Evolutionary conservation across 2,113 vertebrate species (phyloP), one percentile per base, ranked within the genome.

Genomic region (Glaucidium brasilianum): DNA sequence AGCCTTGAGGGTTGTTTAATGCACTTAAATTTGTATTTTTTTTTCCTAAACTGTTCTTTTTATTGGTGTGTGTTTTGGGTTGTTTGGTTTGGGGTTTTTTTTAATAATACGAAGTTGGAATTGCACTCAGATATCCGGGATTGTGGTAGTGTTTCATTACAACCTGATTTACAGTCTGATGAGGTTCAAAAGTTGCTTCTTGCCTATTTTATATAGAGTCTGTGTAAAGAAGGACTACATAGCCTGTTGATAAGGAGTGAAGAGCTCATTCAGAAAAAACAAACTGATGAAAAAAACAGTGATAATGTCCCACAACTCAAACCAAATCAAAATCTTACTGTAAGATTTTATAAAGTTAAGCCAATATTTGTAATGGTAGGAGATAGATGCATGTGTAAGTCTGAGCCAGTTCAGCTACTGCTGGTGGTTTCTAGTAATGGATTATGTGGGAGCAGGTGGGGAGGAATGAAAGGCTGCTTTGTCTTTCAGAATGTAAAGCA

Each of bases 401-500:
- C 50, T 79, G 58, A 90, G 74, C 39, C 26, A 25, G 39, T 91
- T 88, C 62, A 73, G 66, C 64, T 93, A 30, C 79, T 85, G 67
- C 27, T 92, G 60, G 15, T 79, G 37, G 53, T 72, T 95, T 64
- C 85, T 50, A 4, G 30, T 6, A 66, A 63, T 72, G 81, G 32
- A 69, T 94, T 73, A 4, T 74, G 64, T 23, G 30, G 58, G 62
- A 94, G 84, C 94, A 96, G 89, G 80, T 96, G 80, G 67, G 79
- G 25, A 71, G 60, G 60, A 78, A 52, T 87, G 75, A 93, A 87
- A 87, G 56, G n/a, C 34, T 84, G 26, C 19, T 91, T 68, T 91
- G 56, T 90, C 23, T 50, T 80, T 90, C 72, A 64, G 64, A 89
- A 85, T 13, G 22, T 75, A 81, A 95, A 89, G 58, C 84, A 95